phyloP scores from a whole-genome alignment of 2,797 vertebrate genomes.

The Onychomys torridus region DNA sequence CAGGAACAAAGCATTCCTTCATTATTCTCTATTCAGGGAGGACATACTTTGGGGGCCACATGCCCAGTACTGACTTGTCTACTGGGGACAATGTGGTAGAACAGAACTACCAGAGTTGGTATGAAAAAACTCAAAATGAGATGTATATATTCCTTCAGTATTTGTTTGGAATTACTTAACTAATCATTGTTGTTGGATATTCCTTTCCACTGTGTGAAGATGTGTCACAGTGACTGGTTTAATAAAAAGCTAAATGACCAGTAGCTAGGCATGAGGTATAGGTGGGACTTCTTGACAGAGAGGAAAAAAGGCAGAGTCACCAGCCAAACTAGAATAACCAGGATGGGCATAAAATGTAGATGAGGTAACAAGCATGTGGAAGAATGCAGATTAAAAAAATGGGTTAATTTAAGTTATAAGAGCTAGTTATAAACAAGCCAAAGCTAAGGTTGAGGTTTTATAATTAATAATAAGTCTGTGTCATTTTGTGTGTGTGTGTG shows the following conservation, averaged over 20 bases:
- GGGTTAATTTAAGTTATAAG: background rate
- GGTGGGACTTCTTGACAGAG: background rate
- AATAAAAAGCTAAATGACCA: background rate
- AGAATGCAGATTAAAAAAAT: background rate
- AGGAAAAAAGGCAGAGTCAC: too few relatives aligned
- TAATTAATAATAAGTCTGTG: background rate
- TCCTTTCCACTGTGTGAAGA: background rate
- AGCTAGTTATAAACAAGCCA: too few relatives aligned
- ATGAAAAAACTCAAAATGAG: background rate
- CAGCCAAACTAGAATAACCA: background rate
- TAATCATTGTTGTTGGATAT: background rate
- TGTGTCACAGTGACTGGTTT: background rate
- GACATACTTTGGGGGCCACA: background rate
- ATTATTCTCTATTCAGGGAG: background rate
- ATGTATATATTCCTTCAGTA: background rate
- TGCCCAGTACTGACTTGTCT: background rate
- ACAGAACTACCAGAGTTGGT: background rate
- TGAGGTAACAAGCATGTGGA: background rate
- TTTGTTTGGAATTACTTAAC: slow-evolving; percentile 50
- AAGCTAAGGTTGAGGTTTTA: background rate
- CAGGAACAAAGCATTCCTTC: background rate
- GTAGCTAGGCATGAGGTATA: too few relatives aligned
- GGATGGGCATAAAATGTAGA: background rate
- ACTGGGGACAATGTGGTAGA: background rate
- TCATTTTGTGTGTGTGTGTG: background rate